Base-by-base conservation (phyloP, 64 coral and sea anemone species). In the Actinia tenebrosa region DNA sequence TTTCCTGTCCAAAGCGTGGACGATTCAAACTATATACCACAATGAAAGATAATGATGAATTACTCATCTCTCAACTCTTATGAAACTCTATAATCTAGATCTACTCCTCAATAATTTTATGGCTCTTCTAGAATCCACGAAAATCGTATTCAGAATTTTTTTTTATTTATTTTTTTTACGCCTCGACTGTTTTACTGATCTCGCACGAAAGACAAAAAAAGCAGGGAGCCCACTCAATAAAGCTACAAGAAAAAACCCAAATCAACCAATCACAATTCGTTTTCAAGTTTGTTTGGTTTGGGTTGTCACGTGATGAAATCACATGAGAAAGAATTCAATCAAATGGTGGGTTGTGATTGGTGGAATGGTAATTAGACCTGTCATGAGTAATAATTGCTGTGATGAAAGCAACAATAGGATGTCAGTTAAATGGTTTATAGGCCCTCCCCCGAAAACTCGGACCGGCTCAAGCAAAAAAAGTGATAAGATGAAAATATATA, bases 381-480 rank as follows among this genome's bases (percentile, higher is more conserved):
- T 92, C 90, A 92, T 79, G 90, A 92, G 72, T 92, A 92, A 92
- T 92, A 92, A 92, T 92, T 92, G 86, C 85, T 80, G 80, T 92
- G 90, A 92, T 92, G 90, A 92, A 92, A 92, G 90, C 85, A 87
- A 92, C 90, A 92, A 92, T 92, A 20, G 50, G 55, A 85, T 92
- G 90, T 92, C 90, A 92, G 78, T 92, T 92, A 92, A 82, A 79
- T 64, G 62, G 86, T 87, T 37, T 87, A 7, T 83, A 77, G 56
- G 80, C 86, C 90, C 90, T 86, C 86, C 90, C 90, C 77, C 77
- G 84, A 77, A 61, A 86, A 71, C 84, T 92, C 80, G 61, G 90
- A 56, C 90, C 86, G 90, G 90, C 69, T 92, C 79, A 83, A 91
- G 45, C 77, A 64, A 80, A 86, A 79, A 92, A 72, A 92, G 59